Evolutionary conservation across 2,888 invertebrate species (phyloP).

Genomic region (Aleiodes alternator): DNA sequence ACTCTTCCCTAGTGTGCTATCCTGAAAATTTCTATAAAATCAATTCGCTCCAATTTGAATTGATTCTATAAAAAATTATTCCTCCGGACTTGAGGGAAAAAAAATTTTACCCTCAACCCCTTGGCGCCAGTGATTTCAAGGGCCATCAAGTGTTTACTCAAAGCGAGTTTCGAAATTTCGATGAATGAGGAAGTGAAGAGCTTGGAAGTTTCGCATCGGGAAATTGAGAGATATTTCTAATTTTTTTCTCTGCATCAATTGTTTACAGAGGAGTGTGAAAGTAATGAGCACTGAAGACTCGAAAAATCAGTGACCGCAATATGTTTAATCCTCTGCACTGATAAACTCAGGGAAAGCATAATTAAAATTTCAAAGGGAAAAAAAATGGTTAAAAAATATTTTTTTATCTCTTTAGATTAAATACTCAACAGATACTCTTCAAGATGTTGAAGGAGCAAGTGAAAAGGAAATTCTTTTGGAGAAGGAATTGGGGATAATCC

Average conservation of each 20-base stretch:
- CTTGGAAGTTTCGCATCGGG: background rate
- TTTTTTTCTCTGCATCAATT: background rate
- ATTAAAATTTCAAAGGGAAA: background rate
- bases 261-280: background rate
- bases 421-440: too few species aligned
- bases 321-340: background rate
- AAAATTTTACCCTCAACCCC: too few species aligned
- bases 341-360: background rate
- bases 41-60: too few species aligned
- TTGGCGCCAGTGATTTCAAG: background rate
- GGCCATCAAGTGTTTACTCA: background rate
- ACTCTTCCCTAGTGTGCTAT: too few species aligned
- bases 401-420: background rate
- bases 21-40: too few species aligned
- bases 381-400: background rate
- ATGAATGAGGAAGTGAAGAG: slow-evolving; percentile 1
- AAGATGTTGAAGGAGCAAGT: background rate
- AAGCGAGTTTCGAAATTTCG: background rate
- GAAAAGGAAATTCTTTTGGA: background rate
- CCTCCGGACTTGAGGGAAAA: too few species aligned
- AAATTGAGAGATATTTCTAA: too few species aligned
- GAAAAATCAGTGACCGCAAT: slow-evolving; percentile 7
- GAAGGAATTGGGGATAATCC: slow-evolving; percentile 20
- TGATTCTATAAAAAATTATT: too few species aligned
- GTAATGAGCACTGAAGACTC: background rate